These are phyloP conservation scores for Tragelaphus buxtoni DNA, from an alignment of 2,113 vertebrate genomes.

Conservation along the genomic window DNA sequence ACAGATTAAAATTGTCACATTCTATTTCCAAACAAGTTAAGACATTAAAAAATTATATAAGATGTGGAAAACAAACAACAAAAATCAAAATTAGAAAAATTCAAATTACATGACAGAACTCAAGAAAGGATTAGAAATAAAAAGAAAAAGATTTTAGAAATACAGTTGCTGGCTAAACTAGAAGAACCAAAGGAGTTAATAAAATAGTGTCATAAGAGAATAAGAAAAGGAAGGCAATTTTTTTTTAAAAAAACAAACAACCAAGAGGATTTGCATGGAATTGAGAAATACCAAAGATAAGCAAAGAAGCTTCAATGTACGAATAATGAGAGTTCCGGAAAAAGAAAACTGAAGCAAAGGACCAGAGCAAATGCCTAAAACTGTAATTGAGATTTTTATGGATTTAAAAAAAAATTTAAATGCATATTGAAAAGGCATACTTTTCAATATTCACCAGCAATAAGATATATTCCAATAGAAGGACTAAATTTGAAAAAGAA, in stretches of 20 bases:
- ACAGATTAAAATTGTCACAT: background rate
- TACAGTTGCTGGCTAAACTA: background rate
- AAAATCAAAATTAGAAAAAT: background rate
- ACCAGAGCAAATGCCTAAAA: background rate
- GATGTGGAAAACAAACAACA: background rate
- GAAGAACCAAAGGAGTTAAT: background rate
- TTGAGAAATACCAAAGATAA: background rate
- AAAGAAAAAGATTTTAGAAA: background rate
- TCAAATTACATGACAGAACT: background rate
- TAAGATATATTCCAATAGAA: background rate
- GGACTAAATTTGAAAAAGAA: background rate
- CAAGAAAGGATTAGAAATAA: background rate
- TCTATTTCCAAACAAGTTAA: background rate
- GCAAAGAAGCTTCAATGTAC: background rate
- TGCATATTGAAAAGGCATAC: background rate
- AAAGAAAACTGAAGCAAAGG: background rate
- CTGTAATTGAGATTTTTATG: background rate
- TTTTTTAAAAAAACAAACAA: background rate
- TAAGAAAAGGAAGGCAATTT: background rate
- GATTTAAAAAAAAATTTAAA: background rate
- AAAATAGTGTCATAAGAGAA: background rate
- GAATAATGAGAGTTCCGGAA: background rate
- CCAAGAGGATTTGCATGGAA: background rate
- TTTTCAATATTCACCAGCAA: background rate
- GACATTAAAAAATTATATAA: background rate